Evolutionary conservation across 1,140 invertebrate species (phyloP).

Genomic region (Cephus cinctus): DNA sequence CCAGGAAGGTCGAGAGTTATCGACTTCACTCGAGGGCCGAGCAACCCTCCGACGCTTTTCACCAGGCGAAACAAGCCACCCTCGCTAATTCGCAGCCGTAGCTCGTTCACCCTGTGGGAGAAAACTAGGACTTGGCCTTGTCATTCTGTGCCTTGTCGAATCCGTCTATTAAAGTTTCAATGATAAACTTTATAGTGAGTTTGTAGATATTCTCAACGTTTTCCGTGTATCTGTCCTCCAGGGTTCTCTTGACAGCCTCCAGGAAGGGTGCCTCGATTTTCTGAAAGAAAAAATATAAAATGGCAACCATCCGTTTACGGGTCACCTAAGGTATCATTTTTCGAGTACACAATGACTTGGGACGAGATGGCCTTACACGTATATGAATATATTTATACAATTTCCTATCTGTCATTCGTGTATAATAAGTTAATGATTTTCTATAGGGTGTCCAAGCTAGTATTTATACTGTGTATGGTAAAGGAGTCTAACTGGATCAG

Average conservation of each 20-base stretch:
- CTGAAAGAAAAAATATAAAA: conserved; percentile 62
- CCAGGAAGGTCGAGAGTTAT: no score
- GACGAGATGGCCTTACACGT: no score
- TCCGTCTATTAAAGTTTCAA: conserved; percentile 81
- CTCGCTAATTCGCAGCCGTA: no score
- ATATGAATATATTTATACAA: no score
- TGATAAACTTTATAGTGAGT: conserved; percentile 87
- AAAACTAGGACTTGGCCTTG: conserved; percentile 39
- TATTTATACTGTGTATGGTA: no score
- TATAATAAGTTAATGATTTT: background rate
- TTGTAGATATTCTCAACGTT: conserved; percentile 91
- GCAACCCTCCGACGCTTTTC: no score
- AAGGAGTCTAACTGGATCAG: no score
- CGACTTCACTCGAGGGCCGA: no score
- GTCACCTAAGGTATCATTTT: no score
- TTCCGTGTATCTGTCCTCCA: conserved; percentile 86
- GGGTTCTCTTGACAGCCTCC: conserved; percentile 77
- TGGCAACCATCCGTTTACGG: background rate
- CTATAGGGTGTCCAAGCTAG: no score
- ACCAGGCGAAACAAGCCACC: no score
- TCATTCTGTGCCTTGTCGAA: conserved; percentile 62
- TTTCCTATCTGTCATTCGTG: background rate
- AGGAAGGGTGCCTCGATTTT: conserved; percentile 89
- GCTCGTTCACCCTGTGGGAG: conserved; percentile 11
- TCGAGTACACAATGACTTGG: no score